These are phyloP conservation scores for Misgurnus mizolepis DNA, from an alignment of 2,113 vertebrate genomes.

Conservation along the genomic window DNA sequence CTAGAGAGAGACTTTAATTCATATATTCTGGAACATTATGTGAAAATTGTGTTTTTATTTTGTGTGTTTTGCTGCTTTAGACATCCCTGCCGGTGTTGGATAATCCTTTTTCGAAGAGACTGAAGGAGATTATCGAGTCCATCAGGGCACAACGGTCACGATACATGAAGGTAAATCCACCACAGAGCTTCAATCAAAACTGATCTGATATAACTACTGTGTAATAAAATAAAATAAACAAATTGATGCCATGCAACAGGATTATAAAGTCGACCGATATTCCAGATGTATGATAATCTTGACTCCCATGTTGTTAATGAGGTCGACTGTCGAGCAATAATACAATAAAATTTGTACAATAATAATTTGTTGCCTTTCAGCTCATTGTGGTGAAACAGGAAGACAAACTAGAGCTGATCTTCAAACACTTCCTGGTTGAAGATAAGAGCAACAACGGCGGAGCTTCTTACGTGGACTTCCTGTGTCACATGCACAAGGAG, in stretches of 20 bases:
- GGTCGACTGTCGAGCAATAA: too few relatives aligned
- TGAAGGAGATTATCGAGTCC: conserved; percentile 83
- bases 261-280: too few relatives aligned
- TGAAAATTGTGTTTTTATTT: not conserved
- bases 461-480: conserved; percentile 97
- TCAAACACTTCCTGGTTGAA: conserved; percentile 94
- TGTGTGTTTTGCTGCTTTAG: conserved; percentile 66
- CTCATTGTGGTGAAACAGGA: conserved; percentile 97
- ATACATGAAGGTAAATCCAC: conserved; percentile 91
- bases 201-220: too few relatives aligned
- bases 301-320: too few relatives aligned
- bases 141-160: conserved; percentile 90
- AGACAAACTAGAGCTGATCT: conserved; percentile 93
- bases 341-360: too few relatives aligned
- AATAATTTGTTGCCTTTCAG: conserved; percentile 62
- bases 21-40: not conserved
- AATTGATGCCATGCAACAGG: too few relatives aligned
- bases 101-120: conserved; percentile 91
- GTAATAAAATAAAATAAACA: too few relatives aligned
- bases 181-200: not conserved
- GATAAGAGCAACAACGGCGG: conserved; percentile 94
- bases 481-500: conserved; percentile 99
- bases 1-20: not conserved
- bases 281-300: too few relatives aligned
- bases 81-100: conserved; percentile 85